A percentile compares a stretch with the other conserved stretches of the same genome.
phyloP scores from a whole-genome alignment of 2,888 invertebrate genomes.

The Leptopilina drosophilae region DNA sequence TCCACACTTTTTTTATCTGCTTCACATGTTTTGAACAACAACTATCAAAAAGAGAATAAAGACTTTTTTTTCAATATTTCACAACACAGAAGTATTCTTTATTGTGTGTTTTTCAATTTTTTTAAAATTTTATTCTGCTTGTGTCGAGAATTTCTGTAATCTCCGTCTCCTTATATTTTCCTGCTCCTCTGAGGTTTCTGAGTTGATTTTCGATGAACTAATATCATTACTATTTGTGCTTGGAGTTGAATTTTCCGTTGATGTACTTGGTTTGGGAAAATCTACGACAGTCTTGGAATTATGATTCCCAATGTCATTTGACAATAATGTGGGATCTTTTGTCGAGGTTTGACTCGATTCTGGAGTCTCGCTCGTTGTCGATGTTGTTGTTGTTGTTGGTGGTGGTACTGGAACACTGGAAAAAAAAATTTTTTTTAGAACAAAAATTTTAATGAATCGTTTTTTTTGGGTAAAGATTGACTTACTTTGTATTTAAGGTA shows the following conservation, averaged over 20 bases:
- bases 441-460: too few species aligned
- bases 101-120: too few species aligned
- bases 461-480: conserved; percentile 1
- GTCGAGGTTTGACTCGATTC: conserved; percentile 47
- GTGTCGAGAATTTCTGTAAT: conserved; percentile 83
- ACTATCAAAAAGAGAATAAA: conserved; percentile 17
- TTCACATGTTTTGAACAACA: conserved; percentile 11
- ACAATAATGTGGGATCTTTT: conserved; percentile 43
- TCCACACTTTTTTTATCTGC: conserved; percentile 8
- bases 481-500: conserved; percentile 70
- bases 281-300: conserved; percentile 45
- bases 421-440: neutral
- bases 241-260: conserved; percentile 50
- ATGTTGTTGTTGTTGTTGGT: conserved; percentile 42
- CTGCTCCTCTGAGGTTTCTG: conserved; percentile 82
- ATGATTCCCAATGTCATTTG: conserved; percentile 50
- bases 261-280: conserved; percentile 44
- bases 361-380: conserved; percentile 50
- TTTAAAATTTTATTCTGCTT: conserved; percentile 44
- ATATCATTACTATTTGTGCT: conserved; percentile 65
- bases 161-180: conserved; percentile 83
- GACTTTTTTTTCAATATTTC: neutral
- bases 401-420: conserved; percentile 54
- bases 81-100: neutral
- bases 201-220: conserved; percentile 73